Conservation (phyloP, 2,888 invertebrate species). For the Tolmerus cingulatus region DNA sequence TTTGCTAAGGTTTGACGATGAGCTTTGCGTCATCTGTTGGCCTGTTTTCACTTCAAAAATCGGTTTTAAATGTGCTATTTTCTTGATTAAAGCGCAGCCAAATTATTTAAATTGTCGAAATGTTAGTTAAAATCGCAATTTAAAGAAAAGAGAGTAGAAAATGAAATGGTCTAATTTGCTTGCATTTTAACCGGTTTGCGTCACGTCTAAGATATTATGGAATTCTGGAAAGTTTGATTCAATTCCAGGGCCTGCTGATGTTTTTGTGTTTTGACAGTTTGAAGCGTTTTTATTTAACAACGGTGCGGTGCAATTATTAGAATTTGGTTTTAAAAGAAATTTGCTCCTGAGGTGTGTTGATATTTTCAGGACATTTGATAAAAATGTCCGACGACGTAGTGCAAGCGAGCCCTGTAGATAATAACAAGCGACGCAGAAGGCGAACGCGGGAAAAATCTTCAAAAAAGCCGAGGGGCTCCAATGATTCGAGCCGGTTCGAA, state of each 20-base stretch:
- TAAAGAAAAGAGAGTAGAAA: no score
- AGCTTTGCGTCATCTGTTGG: neutral
- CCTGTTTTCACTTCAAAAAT: no score
- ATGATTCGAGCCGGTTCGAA: neutral
- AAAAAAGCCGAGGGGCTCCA: neutral
- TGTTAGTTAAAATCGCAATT: no score
- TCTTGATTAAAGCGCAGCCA: no score
- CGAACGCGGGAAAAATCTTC: neutral
- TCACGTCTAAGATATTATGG: neutral
- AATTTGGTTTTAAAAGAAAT: neutral
- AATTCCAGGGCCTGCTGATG: neutral
- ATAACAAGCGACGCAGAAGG: conserved; percentile 16
- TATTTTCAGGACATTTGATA: neutral
- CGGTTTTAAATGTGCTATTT: no score
- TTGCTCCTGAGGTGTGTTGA: neutral
- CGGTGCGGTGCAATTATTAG: neutral
- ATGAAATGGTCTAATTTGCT: no score
- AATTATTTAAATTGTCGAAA: no score
- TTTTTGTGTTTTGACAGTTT: neutral
- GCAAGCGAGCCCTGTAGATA: conserved; percentile 25
- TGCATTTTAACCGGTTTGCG: neutral
- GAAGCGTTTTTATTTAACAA: neutral
- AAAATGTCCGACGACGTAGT: conserved; percentile 40
- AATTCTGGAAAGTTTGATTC: neutral
- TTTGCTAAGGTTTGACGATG: neutral